phyloP scores from a whole-genome alignment of 2,113 vertebrate genomes.

The Fukomys damarensis region DNA sequence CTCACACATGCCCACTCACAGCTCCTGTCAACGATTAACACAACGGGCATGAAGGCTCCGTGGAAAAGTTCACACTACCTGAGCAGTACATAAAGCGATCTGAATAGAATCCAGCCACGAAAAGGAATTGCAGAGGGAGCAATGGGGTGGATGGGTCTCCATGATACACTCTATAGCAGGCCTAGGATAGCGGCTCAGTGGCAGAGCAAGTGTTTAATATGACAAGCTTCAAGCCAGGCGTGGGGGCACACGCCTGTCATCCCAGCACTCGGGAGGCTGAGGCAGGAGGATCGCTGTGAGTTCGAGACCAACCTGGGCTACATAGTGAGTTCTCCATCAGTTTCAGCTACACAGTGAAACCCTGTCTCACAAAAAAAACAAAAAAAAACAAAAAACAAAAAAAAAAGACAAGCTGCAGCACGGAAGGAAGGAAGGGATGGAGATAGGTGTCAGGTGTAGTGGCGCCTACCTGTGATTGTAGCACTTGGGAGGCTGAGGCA shows the following conservation, averaged over 20 bases:
- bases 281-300: not conserved
- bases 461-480: too few relatives aligned
- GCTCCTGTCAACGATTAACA: not conserved
- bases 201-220: not conserved
- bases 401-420: too few relatives aligned
- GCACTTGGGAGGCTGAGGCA: not conserved
- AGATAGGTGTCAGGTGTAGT: too few relatives aligned
- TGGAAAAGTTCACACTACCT: not conserved
- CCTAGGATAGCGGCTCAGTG: too few relatives aligned
- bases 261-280: not conserved
- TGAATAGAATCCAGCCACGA: not conserved
- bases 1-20: not conserved
- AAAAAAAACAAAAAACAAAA: too few relatives aligned
- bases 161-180: not conserved
- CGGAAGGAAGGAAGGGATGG: too few relatives aligned
- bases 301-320: not conserved
- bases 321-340: not conserved
- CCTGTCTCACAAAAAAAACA: too few relatives aligned
- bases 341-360: too few relatives aligned
- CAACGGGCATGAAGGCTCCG: not conserved
- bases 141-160: fast-evolving
- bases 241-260: not conserved
- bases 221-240: not conserved
- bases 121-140: not conserved
- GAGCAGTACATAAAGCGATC: not conserved